A percentile compares a stretch with the other conserved stretches of the same genome.
These are phyloP conservation scores for Spisula solida DNA, from an alignment of 2,888 invertebrate genomes.

Conservation along the genomic window DNA sequence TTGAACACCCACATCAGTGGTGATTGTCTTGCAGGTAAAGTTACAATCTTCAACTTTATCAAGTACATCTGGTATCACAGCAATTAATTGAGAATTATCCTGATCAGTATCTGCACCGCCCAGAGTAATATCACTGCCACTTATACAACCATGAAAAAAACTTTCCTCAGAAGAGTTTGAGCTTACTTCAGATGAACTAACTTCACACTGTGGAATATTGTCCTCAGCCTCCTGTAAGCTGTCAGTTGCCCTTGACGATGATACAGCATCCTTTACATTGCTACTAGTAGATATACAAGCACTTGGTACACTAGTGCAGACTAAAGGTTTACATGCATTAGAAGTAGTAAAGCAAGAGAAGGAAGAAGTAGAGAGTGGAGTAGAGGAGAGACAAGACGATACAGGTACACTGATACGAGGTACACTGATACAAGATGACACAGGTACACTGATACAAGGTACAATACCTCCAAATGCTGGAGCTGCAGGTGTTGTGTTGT, in stretches of 20 bases:
- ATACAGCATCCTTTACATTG: background rate
- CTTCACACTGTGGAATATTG: background rate
- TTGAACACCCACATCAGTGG: background rate
- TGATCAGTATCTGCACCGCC: background rate
- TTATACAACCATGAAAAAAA: slow-evolving; percentile 21
- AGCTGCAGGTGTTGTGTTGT: slow-evolving; percentile 32
- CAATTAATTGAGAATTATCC: background rate
- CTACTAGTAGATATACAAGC: background rate
- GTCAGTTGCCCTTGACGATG: background rate
- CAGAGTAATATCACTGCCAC: background rate
- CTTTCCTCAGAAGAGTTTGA: slow-evolving; percentile 11
- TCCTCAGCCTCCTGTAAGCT: background rate
- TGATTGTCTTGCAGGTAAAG: background rate
- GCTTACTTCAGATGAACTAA: background rate
- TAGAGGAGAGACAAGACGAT: background rate
- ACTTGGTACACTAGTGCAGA: background rate
- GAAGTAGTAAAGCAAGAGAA: background rate
- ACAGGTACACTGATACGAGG: slow-evolving; percentile 6
- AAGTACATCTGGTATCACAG: background rate
- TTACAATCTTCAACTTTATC: background rate
- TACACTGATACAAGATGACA: no score
- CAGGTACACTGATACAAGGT: background rate
- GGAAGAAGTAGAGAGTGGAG: slow-evolving; percentile 14
- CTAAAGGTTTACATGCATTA: background rate
- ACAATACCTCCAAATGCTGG: slow-evolving; percentile 62